A percentile compares a stretch with the other conserved stretches of the same genome.
Evolutionary conservation across 2,888 invertebrate species (phyloP).

Genomic region (Nymphalis urticae): DNA sequence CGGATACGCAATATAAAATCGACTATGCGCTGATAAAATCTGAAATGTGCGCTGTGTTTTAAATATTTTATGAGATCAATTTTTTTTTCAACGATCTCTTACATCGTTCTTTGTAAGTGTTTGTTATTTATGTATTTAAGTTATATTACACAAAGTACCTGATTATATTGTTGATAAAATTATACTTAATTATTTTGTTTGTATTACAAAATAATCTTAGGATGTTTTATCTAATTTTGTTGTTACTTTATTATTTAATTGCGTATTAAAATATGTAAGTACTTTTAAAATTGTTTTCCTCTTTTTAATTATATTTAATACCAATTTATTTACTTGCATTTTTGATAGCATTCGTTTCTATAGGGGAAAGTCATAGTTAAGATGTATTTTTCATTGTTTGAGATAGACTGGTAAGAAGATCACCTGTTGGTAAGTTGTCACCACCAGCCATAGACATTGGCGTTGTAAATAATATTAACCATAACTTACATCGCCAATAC

Average conservation of each 20-base stretch:
- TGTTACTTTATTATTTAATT: conserved; percentile 10
- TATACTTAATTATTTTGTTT: background rate
- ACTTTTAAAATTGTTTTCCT: conserved; percentile 8
- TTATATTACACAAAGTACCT: conserved; percentile 32
- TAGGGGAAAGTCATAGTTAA: no score
- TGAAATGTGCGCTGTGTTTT: background rate
- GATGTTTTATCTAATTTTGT: background rate
- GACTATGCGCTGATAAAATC: background rate
- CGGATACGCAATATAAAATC: background rate
- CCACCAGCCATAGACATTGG: no score
- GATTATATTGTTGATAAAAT: conserved; percentile 12
- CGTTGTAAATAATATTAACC: no score
- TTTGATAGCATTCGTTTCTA: no score
- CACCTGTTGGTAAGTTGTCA: no score
- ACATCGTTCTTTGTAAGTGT: background rate
- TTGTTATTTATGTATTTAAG: conserved; percentile 12
- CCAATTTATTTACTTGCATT: no score
- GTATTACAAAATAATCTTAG: conserved; percentile 4
- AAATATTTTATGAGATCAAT: background rate
- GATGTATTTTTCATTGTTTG: no score
- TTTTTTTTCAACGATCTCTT: conserved; percentile 21
- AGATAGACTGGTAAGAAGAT: no score
- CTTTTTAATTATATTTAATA: conserved; percentile 2
- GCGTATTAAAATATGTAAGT: background rate
- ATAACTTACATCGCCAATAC: no score